Percentiles rank a stretch among this genome's conserved stretches.
phyloP scores from a whole-genome alignment of 2,888 invertebrate genomes.

The Notodonta dromedarius region DNA sequence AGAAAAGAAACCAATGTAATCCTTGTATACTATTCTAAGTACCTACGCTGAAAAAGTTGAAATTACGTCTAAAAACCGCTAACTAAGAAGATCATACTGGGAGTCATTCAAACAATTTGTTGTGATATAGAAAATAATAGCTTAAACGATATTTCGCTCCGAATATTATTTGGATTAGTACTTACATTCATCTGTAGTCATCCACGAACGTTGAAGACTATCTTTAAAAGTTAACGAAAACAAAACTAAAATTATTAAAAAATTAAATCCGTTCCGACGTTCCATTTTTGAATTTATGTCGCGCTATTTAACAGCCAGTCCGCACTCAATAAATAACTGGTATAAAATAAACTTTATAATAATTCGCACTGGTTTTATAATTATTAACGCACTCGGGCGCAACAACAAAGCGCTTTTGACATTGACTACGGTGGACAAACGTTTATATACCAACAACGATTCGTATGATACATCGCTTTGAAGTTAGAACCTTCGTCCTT shows the following conservation, averaged over 20 bases:
- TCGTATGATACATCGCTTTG: slow-evolving; percentile 25
- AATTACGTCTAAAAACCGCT: too few species aligned
- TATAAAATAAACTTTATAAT: neutral
- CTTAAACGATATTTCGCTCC: too few species aligned
- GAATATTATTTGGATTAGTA: slow-evolving; percentile 8
- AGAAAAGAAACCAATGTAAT: too few species aligned
- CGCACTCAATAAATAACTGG: neutral
- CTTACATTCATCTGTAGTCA: slow-evolving; percentile 74
- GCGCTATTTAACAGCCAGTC: slow-evolving; percentile 4
- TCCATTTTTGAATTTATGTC: slow-evolving; percentile 32
- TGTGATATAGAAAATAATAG: too few species aligned
- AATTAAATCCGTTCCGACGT: neutral
- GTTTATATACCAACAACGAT: slow-evolving; percentile 39
- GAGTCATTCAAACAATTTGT: too few species aligned
- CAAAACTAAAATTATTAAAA: slow-evolving; percentile 26
- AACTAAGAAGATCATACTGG: too few species aligned
- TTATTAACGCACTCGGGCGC: slow-evolving; percentile 27
- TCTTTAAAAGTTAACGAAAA: slow-evolving; percentile 29
- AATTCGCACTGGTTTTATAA: slow-evolving; percentile 6
- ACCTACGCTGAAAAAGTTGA: too few species aligned
- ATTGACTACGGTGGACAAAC: slow-evolving; percentile 37
- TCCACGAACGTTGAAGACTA: slow-evolving; percentile 37
- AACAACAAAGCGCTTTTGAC: slow-evolving; percentile 34
- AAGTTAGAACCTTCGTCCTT: slow-evolving; percentile 20
- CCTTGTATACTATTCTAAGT: too few species aligned